Base-by-base conservation (phyloP, 2,888 invertebrate species). In the Calameuta filiformis region DNA sequence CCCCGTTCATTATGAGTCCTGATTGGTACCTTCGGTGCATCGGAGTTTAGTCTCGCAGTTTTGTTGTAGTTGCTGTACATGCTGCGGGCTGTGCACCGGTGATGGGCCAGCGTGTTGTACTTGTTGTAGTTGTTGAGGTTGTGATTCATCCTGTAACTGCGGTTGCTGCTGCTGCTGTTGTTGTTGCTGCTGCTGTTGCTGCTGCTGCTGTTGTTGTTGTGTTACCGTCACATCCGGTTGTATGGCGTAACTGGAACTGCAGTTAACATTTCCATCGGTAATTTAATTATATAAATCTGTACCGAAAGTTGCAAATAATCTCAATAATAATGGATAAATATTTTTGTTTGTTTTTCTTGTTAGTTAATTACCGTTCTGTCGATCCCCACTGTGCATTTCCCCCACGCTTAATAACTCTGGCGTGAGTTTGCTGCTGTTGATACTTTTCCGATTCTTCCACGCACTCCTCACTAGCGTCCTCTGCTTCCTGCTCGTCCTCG, bases 401-500 rank as follows among this genome's bases (percentile, higher is more conserved):
- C 3, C 75, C 37, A 23, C 77, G 79, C 37, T 76, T 30, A 69
- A 73, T 77, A 75, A 77, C 69, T 73, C n/a, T 35, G n/a, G 37
- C 34, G 30, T 76, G 69, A 15, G 35, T 12, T 30, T 68, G 31
- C 33, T 75, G 75, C 33, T 79, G 76, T 30, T 77, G 77, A 76
- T 69, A 40, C 35, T 77, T 77, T 12, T 77, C 80, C 2, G 75
- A 12, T 35, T 82, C 82, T 71, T 81, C 81, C 34, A 69, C 76
- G 4, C 71, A 79, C 34, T 79, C 81, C 35, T 82, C 89, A 86
- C 73, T 88, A 85, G 35, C 84, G 12, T 79, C 82, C 75, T 89
- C 89, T 12, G 77, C 76, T 73, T 87, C 86, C 37, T 85, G 88
- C 84, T 94, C 95, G 87, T 94, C 94, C 83, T 95, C 95, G 1